Conservation (phyloP, 35 echinoderm and acorn worm genomes). For the Antedon bifida region DNA sequence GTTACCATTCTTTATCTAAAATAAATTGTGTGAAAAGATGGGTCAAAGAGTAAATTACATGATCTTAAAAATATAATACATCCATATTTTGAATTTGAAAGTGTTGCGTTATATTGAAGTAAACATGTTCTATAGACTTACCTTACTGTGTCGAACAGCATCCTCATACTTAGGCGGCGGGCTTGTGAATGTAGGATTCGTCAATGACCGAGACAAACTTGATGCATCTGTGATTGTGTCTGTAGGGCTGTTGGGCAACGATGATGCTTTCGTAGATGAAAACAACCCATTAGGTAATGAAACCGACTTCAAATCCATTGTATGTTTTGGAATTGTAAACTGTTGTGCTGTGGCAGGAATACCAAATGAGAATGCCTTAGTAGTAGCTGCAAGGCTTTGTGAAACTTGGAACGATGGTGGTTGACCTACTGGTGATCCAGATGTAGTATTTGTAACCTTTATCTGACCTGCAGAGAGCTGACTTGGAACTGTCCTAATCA, state of each 20-base stretch:
- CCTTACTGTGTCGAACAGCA: constrained; percentile 69
- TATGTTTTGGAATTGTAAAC: constrained; percentile 50
- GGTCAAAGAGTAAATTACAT: constrained; percentile 1
- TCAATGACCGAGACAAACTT: constrained; percentile 34
- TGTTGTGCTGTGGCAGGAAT: constrained; percentile 61
- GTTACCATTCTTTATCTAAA: not conserved
- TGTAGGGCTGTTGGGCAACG: constrained; percentile 78
- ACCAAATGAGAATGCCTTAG: constrained; percentile 65
- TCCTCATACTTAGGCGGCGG: constrained; percentile 94
- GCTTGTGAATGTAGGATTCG: constrained; percentile 49
- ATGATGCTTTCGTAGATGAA: constrained; percentile 41
- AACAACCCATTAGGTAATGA: constrained; percentile 47
- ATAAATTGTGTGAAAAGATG: not conserved
- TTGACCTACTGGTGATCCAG: constrained; percentile 23
- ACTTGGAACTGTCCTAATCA: not conserved
- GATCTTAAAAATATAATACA: not conserved
- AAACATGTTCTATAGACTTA: constrained; percentile 25
- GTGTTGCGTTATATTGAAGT: not conserved
- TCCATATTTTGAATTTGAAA: no score
- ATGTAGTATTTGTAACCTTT: constrained; percentile 3
- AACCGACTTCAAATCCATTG: constrained; percentile 18
- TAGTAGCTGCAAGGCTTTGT: constrained; percentile 43
- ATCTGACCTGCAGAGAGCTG: constrained; percentile 2
- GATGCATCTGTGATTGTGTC: constrained; percentile 21
- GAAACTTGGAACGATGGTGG: constrained; percentile 29